These are phyloP conservation scores for Mastomys natalensis DNA, from an alignment of 2,113 vertebrate genomes.

Conservation along the genomic window DNA sequence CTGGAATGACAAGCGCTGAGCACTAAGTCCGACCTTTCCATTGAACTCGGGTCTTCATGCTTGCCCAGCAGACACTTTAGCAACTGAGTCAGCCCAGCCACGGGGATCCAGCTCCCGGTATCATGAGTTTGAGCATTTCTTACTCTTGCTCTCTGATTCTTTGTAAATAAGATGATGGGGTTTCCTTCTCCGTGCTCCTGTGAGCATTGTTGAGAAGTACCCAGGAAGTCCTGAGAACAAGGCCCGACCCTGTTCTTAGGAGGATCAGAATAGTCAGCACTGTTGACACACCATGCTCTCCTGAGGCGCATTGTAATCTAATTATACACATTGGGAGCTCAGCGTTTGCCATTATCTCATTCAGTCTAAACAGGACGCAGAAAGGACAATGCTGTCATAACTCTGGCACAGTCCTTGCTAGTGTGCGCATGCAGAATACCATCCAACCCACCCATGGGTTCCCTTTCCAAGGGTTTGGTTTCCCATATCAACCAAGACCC, in stretches of 20 bases:
- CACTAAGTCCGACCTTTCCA: background rate
- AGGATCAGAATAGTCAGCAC: background rate
- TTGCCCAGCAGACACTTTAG: background rate
- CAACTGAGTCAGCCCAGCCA: background rate
- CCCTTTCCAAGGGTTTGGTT: background rate
- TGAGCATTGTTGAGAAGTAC: background rate
- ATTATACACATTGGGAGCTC: background rate
- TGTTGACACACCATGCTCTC: background rate
- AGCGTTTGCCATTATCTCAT: background rate
- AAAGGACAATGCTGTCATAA: background rate
- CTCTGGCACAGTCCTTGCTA: background rate
- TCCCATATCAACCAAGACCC: background rate
- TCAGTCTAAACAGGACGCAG: background rate
- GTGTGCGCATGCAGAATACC: rapidly evolving
- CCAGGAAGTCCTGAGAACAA: background rate
- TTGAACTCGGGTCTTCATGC: background rate
- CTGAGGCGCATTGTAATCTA: background rate
- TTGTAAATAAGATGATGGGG: background rate
- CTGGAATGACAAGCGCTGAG: background rate
- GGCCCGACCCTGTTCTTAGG: background rate
- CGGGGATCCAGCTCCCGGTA: background rate
- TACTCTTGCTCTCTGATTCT: background rate
- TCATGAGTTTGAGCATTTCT: background rate
- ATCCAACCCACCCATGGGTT: background rate
- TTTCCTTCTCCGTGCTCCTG: background rate